Evolutionary conservation across 2,113 vertebrate genomes (phyloP).

Genomic region (Clarias macrocephalus): DNA sequence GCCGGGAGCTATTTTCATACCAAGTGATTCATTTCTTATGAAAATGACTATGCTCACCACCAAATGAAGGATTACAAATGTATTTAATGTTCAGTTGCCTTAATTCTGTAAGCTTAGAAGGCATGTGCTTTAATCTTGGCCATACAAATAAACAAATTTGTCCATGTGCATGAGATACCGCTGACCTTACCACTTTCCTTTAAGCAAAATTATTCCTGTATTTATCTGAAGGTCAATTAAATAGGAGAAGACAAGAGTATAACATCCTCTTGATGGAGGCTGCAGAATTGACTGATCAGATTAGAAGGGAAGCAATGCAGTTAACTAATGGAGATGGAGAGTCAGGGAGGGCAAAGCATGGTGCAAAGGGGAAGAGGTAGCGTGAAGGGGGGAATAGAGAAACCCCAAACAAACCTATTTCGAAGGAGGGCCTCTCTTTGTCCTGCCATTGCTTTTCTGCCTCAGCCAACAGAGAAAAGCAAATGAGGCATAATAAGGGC

Average conservation of each 20-base stretch:
- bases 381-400: conserved; percentile 61
- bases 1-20: background rate
- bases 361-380: conserved; percentile 51
- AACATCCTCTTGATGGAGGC: conserved; percentile 51
- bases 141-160: conserved; percentile 51
- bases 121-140: background rate
- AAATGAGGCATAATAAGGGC: conserved; percentile 74
- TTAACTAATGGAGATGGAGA: conserved; percentile 63
- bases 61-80: background rate
- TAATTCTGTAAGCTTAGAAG: background rate
- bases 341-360: conserved; percentile 23
- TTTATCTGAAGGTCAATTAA: conserved; percentile 59
- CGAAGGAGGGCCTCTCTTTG: conserved; percentile 71
- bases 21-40: background rate
- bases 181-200: conserved; percentile 65
- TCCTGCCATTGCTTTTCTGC: conserved; percentile 53
- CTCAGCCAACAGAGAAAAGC: conserved; percentile 70
- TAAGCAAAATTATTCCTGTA: conserved; percentile 47
- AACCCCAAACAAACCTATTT: conserved; percentile 74
- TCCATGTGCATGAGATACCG: conserved; percentile 63
- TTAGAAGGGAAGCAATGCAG: conserved; percentile 64
- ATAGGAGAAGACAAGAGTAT: conserved; percentile 56
- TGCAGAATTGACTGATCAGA: conserved; percentile 59
- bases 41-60: background rate
- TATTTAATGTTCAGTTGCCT: background rate